Base-by-base conservation (phyloP, 2,113 vertebrate species). In the Indicator indicator region DNA sequence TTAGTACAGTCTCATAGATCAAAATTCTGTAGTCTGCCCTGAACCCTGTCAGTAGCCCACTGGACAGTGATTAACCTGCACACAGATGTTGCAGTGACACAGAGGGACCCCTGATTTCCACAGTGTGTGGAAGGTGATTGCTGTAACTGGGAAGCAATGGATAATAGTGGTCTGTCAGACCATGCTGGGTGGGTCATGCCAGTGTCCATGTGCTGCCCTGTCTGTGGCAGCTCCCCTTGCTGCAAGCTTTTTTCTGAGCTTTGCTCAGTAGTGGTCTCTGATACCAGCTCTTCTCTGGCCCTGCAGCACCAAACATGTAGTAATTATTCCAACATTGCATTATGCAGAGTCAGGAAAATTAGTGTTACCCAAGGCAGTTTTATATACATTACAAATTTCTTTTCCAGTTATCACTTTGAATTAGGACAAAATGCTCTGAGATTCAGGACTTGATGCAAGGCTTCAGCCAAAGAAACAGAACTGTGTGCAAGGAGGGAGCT, bases 141-240 rank as follows among this genome's bases (percentile, higher is more conserved):
- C 55, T 52, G 36, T 58, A 46, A 11, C 28, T 18, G 71, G 60
- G 19, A 27, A 52, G 16, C 11, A 15, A n/a, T 28, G 1, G 0
- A 58, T 1, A 12, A 10, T 30, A 26, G 20, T 0, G 1, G 15
- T 7, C 7, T 23, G 32, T 17, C 56, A 15, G 27, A 13, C 7
- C 2, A 0, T 17, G 30, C 30, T 1, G 1, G 12, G 2, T 1
- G 19, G 54, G 27, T 19, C 0, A 0, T 38, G 59, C 52, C 44
- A 3, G 10, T 12, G 42, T 44, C 50, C n/a, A 0, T 5, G 12
- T 15, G 52, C 75, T 30, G 36, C 12, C 0, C 27, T 48, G 20
- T 6, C 77, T 44, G 28, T 1, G 16, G 67, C 60, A 30, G 83
- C 42, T 62, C 46, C 60, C 26, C 5, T 36, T 9, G 40, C 78